A percentile compares a stretch with the other conserved stretches of the same genome.
Evolutionary conservation across 2,113 vertebrate genomes (phyloP).

Genomic region (Antennarius striatus): DNA sequence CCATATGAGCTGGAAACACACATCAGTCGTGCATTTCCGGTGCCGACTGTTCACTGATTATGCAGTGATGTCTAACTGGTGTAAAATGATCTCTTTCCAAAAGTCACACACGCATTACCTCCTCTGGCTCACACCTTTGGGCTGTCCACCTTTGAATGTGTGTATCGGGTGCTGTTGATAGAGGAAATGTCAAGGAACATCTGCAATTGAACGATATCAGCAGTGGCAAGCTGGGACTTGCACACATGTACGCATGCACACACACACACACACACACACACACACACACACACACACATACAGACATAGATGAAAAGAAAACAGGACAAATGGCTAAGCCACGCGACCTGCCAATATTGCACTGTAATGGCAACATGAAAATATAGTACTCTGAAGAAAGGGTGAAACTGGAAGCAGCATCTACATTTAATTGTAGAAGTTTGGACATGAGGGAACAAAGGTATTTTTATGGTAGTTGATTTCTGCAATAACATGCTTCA

Average conservation of each 20-base stretch:
- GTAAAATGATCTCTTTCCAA: constrained; percentile 68
- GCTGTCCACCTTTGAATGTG: constrained; percentile 43
- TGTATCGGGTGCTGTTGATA: constrained; percentile 47
- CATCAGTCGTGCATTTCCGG: constrained; percentile 15
- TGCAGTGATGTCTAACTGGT: constrained; percentile 47
- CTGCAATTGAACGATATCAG: constrained; percentile 77
- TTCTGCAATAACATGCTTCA: no score
- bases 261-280: constrained; percentile 9
- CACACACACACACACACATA: constrained; percentile 3
- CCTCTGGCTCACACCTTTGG: constrained; percentile 67
- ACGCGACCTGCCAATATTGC: constrained; percentile 49
- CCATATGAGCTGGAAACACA: no score
- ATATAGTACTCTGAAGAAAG: constrained; percentile 20
- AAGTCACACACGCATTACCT: constrained; percentile 73
- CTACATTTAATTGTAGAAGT: constrained; percentile 7
- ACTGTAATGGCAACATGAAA: constrained; percentile 38
- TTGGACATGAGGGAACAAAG: constrained; percentile 2
- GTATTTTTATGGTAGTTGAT: neutral
- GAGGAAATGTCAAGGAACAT: constrained; percentile 79
- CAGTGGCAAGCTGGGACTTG: constrained; percentile 47
- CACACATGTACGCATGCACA: neutral
- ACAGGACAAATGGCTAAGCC: constrained; percentile 28
- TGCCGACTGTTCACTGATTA: constrained; percentile 29
- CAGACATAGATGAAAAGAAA: constrained; percentile 27
- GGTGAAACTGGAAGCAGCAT: constrained; percentile 26